Conservation (phyloP, 1,140 invertebrate genomes). For the Ceratosolen fusciceps region DNA sequence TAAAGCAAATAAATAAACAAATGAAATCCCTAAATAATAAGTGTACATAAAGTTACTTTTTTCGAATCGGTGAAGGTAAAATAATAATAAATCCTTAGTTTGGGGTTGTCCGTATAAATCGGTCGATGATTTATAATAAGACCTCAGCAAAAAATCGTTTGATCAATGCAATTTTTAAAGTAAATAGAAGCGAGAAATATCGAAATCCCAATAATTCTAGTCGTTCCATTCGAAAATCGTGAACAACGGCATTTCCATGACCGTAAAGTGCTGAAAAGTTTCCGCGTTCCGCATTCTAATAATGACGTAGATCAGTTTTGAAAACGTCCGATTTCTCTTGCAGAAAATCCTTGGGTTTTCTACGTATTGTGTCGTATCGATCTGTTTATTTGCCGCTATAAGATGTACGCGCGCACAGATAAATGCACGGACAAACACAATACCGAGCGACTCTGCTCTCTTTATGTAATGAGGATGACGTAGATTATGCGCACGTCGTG, state of each 20-base stretch:
- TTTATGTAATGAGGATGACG: conserved; percentile 1
- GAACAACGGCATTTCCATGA: neutral
- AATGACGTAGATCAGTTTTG: neutral
- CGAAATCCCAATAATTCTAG: neutral
- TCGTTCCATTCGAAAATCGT: neutral
- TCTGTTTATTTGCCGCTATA: neutral
- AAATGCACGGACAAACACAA: neutral
- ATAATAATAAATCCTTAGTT: no score
- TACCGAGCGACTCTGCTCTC: neutral
- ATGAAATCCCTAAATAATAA: no score
- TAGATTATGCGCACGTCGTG: neutral
- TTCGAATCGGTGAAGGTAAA: no score
- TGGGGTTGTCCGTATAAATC: no score
- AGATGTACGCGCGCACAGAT: neutral
- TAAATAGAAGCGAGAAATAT: neutral
- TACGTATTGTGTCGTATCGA: neutral
- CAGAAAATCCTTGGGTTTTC: neutral
- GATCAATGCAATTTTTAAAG: neutral
- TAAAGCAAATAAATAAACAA: no score
- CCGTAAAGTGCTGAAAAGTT: neutral
- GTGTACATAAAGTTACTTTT: no score
- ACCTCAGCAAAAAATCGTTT: neutral
- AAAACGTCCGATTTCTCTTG: neutral
- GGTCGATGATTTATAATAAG: no score
- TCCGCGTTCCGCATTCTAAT: neutral